phyloP scores from a whole-genome alignment of 2,797 vertebrate species.

The Pangasius krempfi region DNA sequence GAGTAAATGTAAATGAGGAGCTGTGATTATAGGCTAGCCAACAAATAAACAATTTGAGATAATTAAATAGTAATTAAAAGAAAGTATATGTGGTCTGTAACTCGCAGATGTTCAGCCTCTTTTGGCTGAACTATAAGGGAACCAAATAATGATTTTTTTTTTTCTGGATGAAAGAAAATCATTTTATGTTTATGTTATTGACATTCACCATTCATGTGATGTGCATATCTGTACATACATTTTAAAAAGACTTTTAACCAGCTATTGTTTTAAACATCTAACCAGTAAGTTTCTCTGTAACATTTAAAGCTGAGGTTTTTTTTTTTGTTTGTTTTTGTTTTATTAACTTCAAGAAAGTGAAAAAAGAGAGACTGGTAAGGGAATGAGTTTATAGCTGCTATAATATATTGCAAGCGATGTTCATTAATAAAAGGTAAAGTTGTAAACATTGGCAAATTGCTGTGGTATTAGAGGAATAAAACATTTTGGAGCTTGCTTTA shows the following conservation, averaged over 20 bases:
- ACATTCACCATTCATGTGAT: neutral
- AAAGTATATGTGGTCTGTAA: neutral
- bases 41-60: slow-evolving; percentile 24
- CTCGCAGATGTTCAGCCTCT: neutral
- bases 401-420: too few relatives aligned
- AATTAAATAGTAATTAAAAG: slow-evolving; percentile 33
- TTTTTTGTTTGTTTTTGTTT: too few relatives aligned
- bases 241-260: neutral
- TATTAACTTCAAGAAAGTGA: too few relatives aligned
- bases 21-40: slow-evolving; percentile 24
- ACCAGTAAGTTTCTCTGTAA: neutral
- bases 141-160: neutral
- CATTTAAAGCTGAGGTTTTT: too few relatives aligned
- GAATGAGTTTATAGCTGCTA: too few relatives aligned
- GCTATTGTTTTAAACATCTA: neutral
- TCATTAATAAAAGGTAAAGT: too few relatives aligned
- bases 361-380: too few relatives aligned
- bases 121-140: neutral
- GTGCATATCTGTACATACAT: neutral
- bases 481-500: neutral
- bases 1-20: slow-evolving; percentile 9
- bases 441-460: too few relatives aligned
- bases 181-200: neutral
- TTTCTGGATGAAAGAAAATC: neutral
- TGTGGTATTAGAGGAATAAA: too few relatives aligned